These are phyloP conservation scores for Ardeotis arabs DNA, from an alignment of 2,113 vertebrate genomes.

Conservation along the genomic window DNA sequence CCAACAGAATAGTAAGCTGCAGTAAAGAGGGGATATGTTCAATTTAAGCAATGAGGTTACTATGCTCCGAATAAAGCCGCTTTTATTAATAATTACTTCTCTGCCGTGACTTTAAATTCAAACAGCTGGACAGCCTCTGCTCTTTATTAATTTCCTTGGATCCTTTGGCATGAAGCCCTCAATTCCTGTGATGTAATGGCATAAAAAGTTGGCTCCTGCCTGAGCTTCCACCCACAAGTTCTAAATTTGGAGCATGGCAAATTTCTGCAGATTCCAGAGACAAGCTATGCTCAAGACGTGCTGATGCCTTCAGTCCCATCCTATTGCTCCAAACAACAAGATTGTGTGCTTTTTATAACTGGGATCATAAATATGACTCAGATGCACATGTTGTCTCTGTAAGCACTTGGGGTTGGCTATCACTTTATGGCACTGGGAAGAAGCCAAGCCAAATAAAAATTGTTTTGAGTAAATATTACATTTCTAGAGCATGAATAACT, in stretches of 20 bases:
- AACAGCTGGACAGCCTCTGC: conserved; percentile 64
- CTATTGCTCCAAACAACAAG: conserved; percentile 53
- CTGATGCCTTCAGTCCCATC: conserved; percentile 55
- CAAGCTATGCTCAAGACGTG: conserved; percentile 59
- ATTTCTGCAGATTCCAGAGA: conserved; percentile 71
- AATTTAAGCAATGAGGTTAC: conserved; percentile 48
- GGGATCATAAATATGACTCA: conserved; percentile 73
- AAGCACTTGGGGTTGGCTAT: conserved; percentile 69
- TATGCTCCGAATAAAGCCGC: conserved; percentile 7
- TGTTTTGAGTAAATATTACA: conserved; percentile 75
- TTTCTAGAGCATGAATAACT: conserved; percentile 74
- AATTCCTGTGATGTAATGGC: conserved; percentile 75
- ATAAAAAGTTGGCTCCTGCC: conserved; percentile 72
- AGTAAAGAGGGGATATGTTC: conserved; percentile 53
- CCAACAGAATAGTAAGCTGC: conserved; percentile 15
- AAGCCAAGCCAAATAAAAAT: conserved; percentile 76
- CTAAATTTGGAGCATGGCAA: conserved; percentile 78
- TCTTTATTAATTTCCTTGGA: conserved; percentile 72
- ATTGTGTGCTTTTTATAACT: conserved; percentile 56
- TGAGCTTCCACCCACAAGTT: conserved; percentile 65
- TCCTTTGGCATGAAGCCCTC: conserved; percentile 16
- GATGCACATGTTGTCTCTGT: conserved; percentile 59
- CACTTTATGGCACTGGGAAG: conserved; percentile 65
- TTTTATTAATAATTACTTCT: conserved; percentile 68
- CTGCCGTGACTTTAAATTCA: conserved; percentile 56